These are phyloP conservation scores for Acipenser oxyrinchus DNA, from an alignment of 2,797 vertebrate species.

Conservation along the genomic window DNA sequence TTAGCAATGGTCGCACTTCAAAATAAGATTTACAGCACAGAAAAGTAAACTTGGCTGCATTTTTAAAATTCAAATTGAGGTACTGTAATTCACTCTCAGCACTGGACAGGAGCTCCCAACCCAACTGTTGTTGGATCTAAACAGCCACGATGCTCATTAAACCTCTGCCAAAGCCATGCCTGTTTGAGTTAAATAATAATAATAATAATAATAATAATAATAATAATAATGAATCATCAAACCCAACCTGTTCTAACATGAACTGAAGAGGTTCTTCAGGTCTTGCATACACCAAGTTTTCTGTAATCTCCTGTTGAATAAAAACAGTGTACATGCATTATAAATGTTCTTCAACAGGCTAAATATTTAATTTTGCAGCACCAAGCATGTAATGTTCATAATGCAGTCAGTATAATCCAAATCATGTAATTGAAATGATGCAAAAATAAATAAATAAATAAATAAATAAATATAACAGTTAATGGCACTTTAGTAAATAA, in stretches of 20 bases:
- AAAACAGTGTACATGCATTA: conserved; percentile 8
- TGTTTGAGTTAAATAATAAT: neutral
- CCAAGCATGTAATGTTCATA: too few relatives aligned
- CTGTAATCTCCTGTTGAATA: conserved; percentile 61
- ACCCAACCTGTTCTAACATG: conserved; percentile 64
- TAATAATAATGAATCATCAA: neutral
- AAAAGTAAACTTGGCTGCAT: conserved; percentile 3
- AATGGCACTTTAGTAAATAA: too few relatives aligned
- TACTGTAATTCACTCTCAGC: neutral
- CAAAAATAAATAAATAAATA: too few relatives aligned
- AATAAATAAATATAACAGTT: too few relatives aligned
- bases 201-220: neutral
- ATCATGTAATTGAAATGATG: too few relatives aligned
- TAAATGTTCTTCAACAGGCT: neutral
- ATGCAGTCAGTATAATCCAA: too few relatives aligned
- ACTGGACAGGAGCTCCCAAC: conserved; percentile 3
- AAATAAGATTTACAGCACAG: conserved; percentile 8
- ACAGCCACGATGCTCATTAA: conserved; percentile 1
- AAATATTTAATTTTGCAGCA: too few relatives aligned
- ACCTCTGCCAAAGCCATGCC: neutral
- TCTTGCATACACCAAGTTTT: conserved; percentile 56
- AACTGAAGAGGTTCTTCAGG: conserved; percentile 67
- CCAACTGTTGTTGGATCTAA: neutral
- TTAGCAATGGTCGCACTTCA: conserved; percentile 7
- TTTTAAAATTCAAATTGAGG: conserved; percentile 7